Percentiles rank a stretch among this genome's conserved stretches.
Conservation (phyloP, 2,797 vertebrate species). For the Trachops cirrhosus region DNA sequence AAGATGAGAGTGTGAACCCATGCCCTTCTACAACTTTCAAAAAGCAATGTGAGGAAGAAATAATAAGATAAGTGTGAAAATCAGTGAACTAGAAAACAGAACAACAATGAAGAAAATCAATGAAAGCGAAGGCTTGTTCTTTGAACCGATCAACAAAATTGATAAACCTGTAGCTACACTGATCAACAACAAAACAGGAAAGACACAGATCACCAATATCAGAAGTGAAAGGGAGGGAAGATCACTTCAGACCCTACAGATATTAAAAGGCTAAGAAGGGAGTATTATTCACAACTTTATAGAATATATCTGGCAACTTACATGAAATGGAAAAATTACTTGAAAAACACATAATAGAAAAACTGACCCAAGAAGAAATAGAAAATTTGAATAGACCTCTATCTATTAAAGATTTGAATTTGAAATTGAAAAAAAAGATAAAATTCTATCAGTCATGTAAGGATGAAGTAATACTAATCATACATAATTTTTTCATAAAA, state of each 20-base stretch:
- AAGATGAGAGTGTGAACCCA: background rate
- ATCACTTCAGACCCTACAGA: background rate
- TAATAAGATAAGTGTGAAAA: conserved; percentile 28
- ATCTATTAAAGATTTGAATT: background rate
- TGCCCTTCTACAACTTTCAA: conserved; percentile 20
- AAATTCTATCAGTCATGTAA: background rate
- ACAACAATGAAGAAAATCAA: conserved; percentile 56
- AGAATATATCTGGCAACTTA: background rate
- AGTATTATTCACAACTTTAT: background rate
- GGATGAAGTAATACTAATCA: background rate
- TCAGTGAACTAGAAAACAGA: conserved; percentile 40
- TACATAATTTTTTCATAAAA: background rate
- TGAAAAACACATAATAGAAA: background rate
- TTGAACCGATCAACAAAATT: conserved; percentile 47
- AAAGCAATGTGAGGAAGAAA: conserved; percentile 19
- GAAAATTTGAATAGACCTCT: background rate
- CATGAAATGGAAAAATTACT: conserved; percentile 38
- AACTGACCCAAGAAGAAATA: background rate
- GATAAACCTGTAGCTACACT: conserved; percentile 31
- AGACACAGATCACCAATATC: background rate
- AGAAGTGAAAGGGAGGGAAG: background rate
- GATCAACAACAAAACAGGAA: conserved; percentile 36
- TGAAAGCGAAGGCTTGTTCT: conserved; percentile 44
- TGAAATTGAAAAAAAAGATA: background rate
- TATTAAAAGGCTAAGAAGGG: background rate